These are phyloP conservation scores for Babyrousa celebensis DNA, from an alignment of 2,797 vertebrate genomes.

Conservation along the genomic window DNA sequence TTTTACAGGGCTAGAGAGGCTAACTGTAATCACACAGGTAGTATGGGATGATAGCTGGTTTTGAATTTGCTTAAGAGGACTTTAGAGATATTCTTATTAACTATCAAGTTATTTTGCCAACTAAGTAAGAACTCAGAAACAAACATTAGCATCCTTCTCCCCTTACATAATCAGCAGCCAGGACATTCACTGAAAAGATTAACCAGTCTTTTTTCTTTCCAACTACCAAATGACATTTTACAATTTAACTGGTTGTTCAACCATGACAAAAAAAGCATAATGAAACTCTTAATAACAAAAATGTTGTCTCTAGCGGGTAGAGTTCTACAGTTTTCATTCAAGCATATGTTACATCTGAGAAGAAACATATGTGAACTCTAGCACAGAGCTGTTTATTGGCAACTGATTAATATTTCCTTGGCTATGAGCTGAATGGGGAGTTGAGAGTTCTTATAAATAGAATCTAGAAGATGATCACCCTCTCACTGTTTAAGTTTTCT, in stretches of 20 bases:
- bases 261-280: neutral
- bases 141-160: neutral
- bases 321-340: conserved; percentile 63
- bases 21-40: neutral
- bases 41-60: neutral
- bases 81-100: neutral
- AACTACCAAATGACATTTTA: neutral
- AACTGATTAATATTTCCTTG: conserved; percentile 82
- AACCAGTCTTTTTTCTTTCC: neutral
- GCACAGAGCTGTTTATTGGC: conserved; percentile 73
- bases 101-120: neutral
- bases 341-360: conserved; percentile 73
- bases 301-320: conserved; percentile 22
- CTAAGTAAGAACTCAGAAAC: neutral
- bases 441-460: conserved; percentile 70
- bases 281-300: conserved; percentile 67
- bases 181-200: neutral
- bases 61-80: neutral
- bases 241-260: conserved; percentile 19
- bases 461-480: conserved; percentile 50
- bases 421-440: conserved; percentile 64
- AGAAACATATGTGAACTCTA: conserved; percentile 76
- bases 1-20: neutral
- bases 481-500: conserved; percentile 66
- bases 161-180: neutral